Conservation (phyloP, 2,888 invertebrate genomes). For the Rhimphoctona megacephalus region DNA sequence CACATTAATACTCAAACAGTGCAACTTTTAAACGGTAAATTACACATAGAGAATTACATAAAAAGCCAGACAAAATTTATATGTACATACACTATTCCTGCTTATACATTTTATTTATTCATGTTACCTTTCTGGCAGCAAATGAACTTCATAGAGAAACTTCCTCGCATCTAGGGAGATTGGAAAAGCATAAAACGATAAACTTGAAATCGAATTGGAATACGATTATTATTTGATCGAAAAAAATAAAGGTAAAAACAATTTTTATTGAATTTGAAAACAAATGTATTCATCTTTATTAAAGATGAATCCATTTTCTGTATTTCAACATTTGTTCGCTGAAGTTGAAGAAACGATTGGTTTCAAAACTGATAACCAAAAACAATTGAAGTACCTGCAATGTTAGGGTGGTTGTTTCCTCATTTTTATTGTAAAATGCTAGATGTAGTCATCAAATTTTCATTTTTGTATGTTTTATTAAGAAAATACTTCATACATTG, state of each 20-base stretch:
- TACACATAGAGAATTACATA: background rate
- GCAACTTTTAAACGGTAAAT: conserved; percentile 4
- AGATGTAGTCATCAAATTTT: background rate
- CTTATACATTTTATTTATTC: background rate
- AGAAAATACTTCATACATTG: background rate
- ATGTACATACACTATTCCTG: background rate
- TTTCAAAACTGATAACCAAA: no score
- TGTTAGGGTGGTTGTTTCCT: no score
- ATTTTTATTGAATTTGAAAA: no score
- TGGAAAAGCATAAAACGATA: background rate
- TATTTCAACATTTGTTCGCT: no score
- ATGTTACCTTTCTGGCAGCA: background rate
- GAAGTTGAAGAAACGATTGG: no score
- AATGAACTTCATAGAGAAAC: background rate
- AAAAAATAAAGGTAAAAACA: background rate
- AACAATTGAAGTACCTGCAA: no score
- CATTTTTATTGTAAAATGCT: no score
- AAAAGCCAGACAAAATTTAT: background rate
- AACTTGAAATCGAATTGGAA: background rate
- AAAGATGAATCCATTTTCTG: no score
- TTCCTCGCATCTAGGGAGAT: background rate
- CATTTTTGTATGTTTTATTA: background rate
- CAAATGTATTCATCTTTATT: no score
- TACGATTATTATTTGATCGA: background rate
- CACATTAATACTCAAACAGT: conserved; percentile 4